phyloP scores from a whole-genome alignment of 2,113 vertebrate genomes.

The Lichenostomus cassidix region DNA sequence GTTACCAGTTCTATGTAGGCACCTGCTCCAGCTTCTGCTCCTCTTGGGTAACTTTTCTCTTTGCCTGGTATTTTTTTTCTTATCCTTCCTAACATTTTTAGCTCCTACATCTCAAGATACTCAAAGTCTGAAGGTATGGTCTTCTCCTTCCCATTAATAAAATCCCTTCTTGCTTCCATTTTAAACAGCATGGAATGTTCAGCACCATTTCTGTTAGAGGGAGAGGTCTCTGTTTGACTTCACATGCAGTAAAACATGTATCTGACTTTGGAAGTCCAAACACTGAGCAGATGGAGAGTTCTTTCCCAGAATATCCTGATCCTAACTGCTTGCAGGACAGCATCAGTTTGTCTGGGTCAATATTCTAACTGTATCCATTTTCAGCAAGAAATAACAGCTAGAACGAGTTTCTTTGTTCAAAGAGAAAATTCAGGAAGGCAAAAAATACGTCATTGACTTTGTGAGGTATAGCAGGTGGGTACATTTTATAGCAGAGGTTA shows the following conservation, averaged over 20 bases:
- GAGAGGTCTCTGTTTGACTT: background rate
- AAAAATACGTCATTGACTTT: background rate
- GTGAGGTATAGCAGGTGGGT: background rate
- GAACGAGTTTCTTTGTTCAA: background rate
- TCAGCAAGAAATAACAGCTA: background rate
- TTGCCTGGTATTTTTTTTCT: background rate
- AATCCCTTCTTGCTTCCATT: background rate
- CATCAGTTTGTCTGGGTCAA: background rate
- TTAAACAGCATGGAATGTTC: background rate
- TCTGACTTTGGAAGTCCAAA: background rate
- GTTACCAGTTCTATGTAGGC: background rate
- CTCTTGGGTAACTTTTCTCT: background rate
- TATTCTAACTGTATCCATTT: background rate
- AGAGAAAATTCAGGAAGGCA: background rate
- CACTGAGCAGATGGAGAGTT: background rate
- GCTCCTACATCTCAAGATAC: background rate
- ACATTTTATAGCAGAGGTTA: background rate
- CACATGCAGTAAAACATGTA: background rate
- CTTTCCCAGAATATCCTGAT: background rate
- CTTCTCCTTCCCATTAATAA: background rate
- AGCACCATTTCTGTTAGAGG: background rate
- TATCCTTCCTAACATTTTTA: background rate
- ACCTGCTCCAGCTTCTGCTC: background rate
- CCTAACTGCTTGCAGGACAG: background rate
- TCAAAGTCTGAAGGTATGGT: background rate